Conservation (phyloP, 2,888 invertebrate species). For the Drosophila ezoana region DNA sequence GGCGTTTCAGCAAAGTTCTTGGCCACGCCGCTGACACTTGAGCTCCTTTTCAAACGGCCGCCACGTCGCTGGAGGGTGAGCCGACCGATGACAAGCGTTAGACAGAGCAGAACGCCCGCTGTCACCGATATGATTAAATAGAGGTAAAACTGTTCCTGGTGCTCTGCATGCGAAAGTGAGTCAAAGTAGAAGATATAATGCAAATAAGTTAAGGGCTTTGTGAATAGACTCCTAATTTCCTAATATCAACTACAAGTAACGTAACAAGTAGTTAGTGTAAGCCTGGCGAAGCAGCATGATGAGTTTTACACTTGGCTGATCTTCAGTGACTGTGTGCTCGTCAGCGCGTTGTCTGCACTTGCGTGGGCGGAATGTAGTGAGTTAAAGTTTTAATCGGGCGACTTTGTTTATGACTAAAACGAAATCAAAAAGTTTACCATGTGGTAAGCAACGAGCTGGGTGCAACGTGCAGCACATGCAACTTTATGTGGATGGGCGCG, state of each 20-base stretch:
- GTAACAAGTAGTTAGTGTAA: constrained; percentile 45
- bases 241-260: constrained; percentile 17
- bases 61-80: constrained; percentile 88
- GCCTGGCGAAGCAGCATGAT: constrained; percentile 49
- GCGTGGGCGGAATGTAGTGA: constrained; percentile 35
- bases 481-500: constrained; percentile 39
- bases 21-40: constrained; percentile 70
- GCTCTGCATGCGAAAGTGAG: constrained; percentile 69
- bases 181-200: constrained; percentile 20
- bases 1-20: constrained; percentile 60
- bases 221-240: constrained; percentile 22
- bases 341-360: constrained; percentile 45
- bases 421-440: constrained; percentile 65
- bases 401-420: constrained; percentile 64
- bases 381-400: constrained; percentile 64
- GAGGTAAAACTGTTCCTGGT: constrained; percentile 89
- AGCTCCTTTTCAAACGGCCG: constrained; percentile 75
- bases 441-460: constrained; percentile 50
- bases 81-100: constrained; percentile 89
- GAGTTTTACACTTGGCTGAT: constrained; percentile 61
- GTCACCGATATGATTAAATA: constrained; percentile 92
- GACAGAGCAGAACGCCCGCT: constrained; percentile 89
- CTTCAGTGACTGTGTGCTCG: constrained; percentile 44
- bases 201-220: constrained; percentile 33
- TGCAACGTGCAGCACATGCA: constrained; percentile 63